Conservation (phyloP, 2,888 invertebrate species). For the Drosophila recens region DNA sequence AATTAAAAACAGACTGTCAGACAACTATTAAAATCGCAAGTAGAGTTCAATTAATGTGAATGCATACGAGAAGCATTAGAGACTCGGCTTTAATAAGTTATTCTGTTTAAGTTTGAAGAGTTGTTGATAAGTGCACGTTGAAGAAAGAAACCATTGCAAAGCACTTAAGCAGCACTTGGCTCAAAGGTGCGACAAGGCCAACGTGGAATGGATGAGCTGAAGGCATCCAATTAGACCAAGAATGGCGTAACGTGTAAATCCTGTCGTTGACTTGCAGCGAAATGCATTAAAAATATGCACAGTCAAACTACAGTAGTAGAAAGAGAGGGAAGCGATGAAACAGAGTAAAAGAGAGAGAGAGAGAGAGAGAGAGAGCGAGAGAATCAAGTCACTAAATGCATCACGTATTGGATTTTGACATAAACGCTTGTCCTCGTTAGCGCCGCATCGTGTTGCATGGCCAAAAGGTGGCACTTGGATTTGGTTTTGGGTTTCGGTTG, state of each 20-base stretch:
- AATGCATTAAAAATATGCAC: slow-evolving; percentile 73
- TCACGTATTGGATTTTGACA: slow-evolving; percentile 82
- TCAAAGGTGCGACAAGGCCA: slow-evolving; percentile 31
- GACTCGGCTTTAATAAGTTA: slow-evolving; percentile 8
- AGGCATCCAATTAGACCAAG: slow-evolving; percentile 76
- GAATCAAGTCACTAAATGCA: slow-evolving; percentile 69
- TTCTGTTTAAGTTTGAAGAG: slow-evolving; percentile 8
- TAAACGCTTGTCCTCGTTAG: slow-evolving; percentile 83
- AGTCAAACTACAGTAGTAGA: slow-evolving; percentile 12
- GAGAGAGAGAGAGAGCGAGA: background rate
- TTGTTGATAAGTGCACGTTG: slow-evolving; percentile 12
- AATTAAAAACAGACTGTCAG: background rate
- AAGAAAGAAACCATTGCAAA: slow-evolving; percentile 23
- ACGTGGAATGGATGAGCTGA: slow-evolving; percentile 44
- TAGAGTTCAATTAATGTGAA: background rate
- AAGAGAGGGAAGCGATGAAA: background rate
- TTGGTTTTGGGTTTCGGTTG: slow-evolving; percentile 33
- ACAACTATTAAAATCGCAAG: background rate
- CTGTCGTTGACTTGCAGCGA: slow-evolving; percentile 60
- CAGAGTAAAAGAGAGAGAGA: slow-evolving; percentile 1
- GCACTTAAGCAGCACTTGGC: slow-evolving; percentile 34
- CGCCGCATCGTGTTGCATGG: slow-evolving; percentile 74
- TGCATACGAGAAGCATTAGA: slow-evolving; percentile 1
- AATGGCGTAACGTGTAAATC: slow-evolving; percentile 79
- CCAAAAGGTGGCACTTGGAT: slow-evolving; percentile 52